Base-by-base conservation (phyloP, 2,113 vertebrate species). In the pig (Sus scrofa) region DNA sequence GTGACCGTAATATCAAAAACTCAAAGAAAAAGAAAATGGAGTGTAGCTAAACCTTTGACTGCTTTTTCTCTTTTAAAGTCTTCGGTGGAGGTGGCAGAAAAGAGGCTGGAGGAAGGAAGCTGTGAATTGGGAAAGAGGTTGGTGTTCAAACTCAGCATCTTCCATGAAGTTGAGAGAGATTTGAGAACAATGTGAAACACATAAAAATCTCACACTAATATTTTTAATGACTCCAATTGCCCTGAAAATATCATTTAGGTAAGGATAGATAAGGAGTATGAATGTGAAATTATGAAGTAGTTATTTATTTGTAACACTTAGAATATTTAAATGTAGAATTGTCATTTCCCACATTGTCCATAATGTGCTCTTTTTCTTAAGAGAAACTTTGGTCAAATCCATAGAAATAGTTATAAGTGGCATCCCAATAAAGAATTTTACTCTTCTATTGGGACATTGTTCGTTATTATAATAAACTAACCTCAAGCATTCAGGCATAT, bases 21-120 rank as follows among this genome's bases (percentile, higher is more conserved):
- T 37, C 34, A 95, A 89, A 82, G 62, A 39, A 83, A 93, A 96
- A 65, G 16, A 89, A 73, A 89, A 91, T 54, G 11, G 30, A 79
- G 52, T 75, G 10, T 14, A 74, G 13, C 44, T 83, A 78, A 83
- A 93, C 6, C 15, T 92, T 93, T 85, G 18, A 22, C 24, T 67
- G 6, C 1, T 58, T 91, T 95, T 95, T 74, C 14, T 81, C 6
- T 60, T 50, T 71, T 63, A 78, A 90, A 79, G 52, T 73, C 16
- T 73, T 95, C 50, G 65, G 13, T 88, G 14, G 14, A 1, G 3
- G 11, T 77, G 27, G 11, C 22, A 37, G 32, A 77, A 73, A 15
- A 34, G 18, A 71, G 44, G 7, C 39, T 39, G 22, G 39, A 75
- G 24, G 10, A 44, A 12, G n/a, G 27, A 89, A 54, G 4, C 50